Percentiles rank a stretch among this genome's conserved stretches.
These are phyloP conservation scores for Acanthisitta chloris DNA, from an alignment of 2,113 vertebrate genomes.

Conservation along the genomic window DNA sequence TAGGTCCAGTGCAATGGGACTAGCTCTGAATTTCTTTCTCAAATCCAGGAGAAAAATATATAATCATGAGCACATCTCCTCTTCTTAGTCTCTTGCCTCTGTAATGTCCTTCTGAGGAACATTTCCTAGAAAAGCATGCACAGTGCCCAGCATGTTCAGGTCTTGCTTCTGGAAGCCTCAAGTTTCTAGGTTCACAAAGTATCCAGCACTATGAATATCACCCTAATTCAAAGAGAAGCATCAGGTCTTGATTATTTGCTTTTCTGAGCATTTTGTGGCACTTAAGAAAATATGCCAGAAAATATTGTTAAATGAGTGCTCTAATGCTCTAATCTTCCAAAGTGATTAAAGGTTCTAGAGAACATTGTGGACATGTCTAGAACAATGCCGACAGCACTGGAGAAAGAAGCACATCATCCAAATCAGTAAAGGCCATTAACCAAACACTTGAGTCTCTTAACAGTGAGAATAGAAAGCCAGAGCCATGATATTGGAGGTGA, in stretches of 20 bases:
- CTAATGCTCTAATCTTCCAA: background rate
- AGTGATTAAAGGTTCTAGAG: background rate
- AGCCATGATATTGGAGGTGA: background rate
- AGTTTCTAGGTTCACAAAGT: background rate
- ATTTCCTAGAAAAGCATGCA: background rate
- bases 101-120: background rate
- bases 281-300: background rate
- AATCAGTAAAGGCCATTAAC: background rate
- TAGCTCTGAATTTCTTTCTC: background rate
- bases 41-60: background rate
- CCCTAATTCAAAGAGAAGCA: background rate
- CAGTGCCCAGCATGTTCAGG: rapidly evolving
- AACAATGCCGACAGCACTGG: background rate
- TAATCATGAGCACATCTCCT: background rate
- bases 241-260: background rate
- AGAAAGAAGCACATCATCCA: background rate
- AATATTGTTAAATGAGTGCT: background rate
- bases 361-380: background rate
- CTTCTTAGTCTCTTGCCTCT: background rate
- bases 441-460: background rate
- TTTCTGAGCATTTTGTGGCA: background rate
- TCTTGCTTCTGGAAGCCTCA: background rate
- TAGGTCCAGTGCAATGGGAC: background rate
- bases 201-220: background rate
- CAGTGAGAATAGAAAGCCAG: background rate